These are phyloP conservation scores for Rhinoraja longicauda DNA, from an alignment of 2,797 vertebrate genomes.

Conservation along the genomic window DNA sequence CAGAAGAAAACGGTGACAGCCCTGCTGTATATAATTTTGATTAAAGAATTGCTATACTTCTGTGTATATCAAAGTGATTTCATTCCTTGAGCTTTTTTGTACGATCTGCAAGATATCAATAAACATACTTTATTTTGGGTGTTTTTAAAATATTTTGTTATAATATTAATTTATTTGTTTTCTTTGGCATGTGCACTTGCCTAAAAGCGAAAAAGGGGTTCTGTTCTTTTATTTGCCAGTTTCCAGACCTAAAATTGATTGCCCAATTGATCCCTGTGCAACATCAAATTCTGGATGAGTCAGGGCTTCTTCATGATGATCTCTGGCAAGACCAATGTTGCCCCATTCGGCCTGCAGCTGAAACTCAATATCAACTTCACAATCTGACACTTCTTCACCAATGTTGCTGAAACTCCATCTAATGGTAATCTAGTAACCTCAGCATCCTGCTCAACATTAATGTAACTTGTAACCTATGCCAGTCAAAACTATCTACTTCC, in stretches of 20 bases:
- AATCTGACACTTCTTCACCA: neutral
- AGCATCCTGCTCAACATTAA: neutral
- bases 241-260: neutral
- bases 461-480: neutral
- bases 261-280: neutral
- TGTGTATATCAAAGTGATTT: neutral
- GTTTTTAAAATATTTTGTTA: neutral
- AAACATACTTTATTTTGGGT: conserved; percentile 28
- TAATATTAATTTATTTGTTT: neutral
- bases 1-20: neutral
- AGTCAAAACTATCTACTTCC: neutral
- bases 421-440: neutral
- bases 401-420: neutral
- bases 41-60: neutral
- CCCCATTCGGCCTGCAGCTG: neutral
- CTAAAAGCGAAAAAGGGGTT: neutral
- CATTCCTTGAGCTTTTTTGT: neutral
- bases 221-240: neutral
- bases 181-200: neutral
- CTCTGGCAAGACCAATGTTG: neutral
- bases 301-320: neutral
- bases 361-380: neutral
- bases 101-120: neutral
- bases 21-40: neutral
- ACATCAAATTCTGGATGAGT: neutral